Base-by-base conservation (phyloP, 2,113 vertebrate genomes). In the Brachyhypopomus gauderio region DNA sequence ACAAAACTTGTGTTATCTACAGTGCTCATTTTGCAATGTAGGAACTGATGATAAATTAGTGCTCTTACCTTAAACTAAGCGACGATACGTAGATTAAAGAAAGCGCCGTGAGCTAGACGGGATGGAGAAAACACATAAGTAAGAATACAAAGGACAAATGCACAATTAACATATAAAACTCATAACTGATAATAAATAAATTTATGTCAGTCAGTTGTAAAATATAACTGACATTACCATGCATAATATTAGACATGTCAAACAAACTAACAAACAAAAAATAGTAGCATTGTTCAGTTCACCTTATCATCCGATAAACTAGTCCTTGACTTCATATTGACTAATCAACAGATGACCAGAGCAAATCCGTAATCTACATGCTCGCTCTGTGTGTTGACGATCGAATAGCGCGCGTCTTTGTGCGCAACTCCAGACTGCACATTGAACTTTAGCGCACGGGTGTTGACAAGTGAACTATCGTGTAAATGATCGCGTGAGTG, bases 11-110 rank as follows among this genome's bases (percentile, higher is more conserved):
- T 14, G 45, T 11, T 14, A 11, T 45, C 7, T 6, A 11, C 41
- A 45, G 9, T 45, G 41, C 9, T 45, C 6, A 45, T 8, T 45
- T 11, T 45, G 41, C 41, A 45, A 11, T 45, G 5, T 45, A 45
- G 41, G 41, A 45, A 45, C 9, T 45, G 41, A 3, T 52, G 45
- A 17, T 14, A 75, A 66, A 55, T 20, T 41, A 4, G n/a, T 38
- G 76, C 30, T 59, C 27, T 89, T 90, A 94, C 93, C 93, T 94
- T 75, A 83, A 82, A 73, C 77, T 85, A 2, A 94, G 89, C 1
- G 83, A 81, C 2, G 75, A 77, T 48, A 92, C 56, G 75, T 94
- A 93, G 27, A 88, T 80, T 0, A 17, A 71, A 23, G 89, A 87
- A 5, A 94, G 86, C 60, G 19, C 19, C 6, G 85, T 55, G 38